These are phyloP conservation scores for Tetraneura akinire DNA, from an alignment of 1,140 invertebrate genomes.

Conservation along the genomic window DNA sequence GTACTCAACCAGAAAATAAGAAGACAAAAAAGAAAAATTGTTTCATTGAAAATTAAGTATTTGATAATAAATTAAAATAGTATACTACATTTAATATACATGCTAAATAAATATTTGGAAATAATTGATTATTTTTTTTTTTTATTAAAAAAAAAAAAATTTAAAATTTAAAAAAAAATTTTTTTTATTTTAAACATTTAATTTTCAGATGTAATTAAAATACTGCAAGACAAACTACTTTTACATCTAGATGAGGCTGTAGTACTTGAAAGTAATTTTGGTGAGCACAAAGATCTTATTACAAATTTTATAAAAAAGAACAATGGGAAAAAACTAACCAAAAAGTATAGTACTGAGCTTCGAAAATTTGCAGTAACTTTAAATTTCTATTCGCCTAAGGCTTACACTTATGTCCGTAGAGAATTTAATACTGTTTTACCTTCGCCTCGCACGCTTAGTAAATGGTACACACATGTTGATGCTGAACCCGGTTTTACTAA, in stretches of 20 bases:
- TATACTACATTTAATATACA: too few species aligned
- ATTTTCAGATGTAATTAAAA: not conserved
- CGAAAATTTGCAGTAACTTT: conserved; percentile 53
- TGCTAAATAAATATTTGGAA: too few species aligned
- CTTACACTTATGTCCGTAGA: not conserved
- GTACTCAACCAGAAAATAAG: not conserved
- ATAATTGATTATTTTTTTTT: too few species aligned
- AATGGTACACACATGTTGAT: conserved; percentile 5
- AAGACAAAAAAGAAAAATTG: not conserved
- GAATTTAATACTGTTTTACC: conserved; percentile 12
- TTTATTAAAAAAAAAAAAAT: too few species aligned
- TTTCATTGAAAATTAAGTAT: not conserved
- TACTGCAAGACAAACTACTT: not conserved
- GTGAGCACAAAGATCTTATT: conserved; percentile 5
- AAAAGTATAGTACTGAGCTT: not conserved
- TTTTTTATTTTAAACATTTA: too few species aligned
- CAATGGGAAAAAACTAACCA: not conserved
- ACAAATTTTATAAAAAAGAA: not conserved
- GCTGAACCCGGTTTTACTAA: too few species aligned
- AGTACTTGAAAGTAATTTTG: not conserved
- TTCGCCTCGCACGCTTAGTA: not conserved
- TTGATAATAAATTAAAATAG: conserved; percentile 1
- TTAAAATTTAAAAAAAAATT: too few species aligned
- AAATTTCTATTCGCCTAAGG: not conserved
- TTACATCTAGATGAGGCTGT: not conserved